Conservation (phyloP, 23 tunicate species). For the Aplidium turbinatum region DNA sequence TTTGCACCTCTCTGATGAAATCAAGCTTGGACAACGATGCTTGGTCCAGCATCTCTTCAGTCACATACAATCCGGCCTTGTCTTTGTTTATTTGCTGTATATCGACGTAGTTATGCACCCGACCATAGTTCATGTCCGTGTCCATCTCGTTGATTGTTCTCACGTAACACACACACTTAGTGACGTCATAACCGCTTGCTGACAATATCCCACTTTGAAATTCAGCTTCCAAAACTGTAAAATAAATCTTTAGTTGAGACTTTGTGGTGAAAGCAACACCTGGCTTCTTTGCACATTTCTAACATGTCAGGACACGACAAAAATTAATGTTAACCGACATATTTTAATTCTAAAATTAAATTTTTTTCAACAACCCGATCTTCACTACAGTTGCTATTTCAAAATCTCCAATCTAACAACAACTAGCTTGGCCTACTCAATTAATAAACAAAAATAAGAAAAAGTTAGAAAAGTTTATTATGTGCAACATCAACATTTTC, state of each 20-base stretch:
- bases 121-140: constrained; percentile 36
- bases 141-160: constrained; percentile 50
- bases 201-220: constrained; percentile 3
- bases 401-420: too few relatives aligned
- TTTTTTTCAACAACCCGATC: too few relatives aligned
- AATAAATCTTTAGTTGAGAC: not conserved
- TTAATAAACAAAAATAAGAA: too few relatives aligned
- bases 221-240: constrained; percentile 33
- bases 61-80: constrained; percentile 25
- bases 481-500: too few relatives aligned
- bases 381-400: too few relatives aligned
- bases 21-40: constrained; percentile 19
- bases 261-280: not conserved
- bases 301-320: too few relatives aligned
- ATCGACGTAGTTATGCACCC: constrained; percentile 31
- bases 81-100: not conserved
- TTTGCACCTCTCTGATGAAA: constrained; percentile 36
- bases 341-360: too few relatives aligned
- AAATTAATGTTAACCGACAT: too few relatives aligned
- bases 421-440: too few relatives aligned
- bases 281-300: too few relatives aligned
- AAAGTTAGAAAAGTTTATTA: too few relatives aligned
- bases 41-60: constrained; percentile 44
- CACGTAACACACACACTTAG: constrained; percentile 33
- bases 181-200: not conserved